A percentile compares a stretch with the other conserved stretches of the same genome.
Evolutionary conservation across 1,140 invertebrate species (phyloP).

Genomic region (Brachionus angularis): DNA sequence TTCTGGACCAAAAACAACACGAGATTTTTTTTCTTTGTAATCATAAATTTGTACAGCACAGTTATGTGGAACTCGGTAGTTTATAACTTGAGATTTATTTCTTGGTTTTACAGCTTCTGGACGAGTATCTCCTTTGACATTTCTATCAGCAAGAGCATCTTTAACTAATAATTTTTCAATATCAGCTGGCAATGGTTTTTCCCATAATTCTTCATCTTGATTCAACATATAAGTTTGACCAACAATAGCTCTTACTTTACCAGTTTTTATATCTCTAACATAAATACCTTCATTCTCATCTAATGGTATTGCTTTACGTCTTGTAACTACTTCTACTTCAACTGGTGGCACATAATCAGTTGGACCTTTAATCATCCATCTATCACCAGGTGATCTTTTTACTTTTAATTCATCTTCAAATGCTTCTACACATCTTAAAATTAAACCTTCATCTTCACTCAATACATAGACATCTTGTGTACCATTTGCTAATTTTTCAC

Average conservation of each 20-base stretch:
- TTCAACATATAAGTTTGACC: conserved; percentile 62
- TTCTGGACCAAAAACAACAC: conserved; percentile 61
- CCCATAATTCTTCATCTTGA: conserved; percentile 62
- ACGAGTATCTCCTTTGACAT: conserved; percentile 47
- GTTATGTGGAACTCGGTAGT: conserved; percentile 62
- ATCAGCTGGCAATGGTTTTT: conserved; percentile 57
- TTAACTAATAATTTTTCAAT: conserved; percentile 51
- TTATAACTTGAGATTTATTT: conserved; percentile 51
- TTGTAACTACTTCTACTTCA: conserved; percentile 60
- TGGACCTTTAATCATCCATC: conserved; percentile 62
- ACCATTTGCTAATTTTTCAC: conserved; percentile 58
- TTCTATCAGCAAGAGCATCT: conserved; percentile 44
- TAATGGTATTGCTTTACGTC: conserved; percentile 59
- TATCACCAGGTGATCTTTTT: conserved; percentile 58
- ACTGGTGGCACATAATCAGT: conserved; percentile 61
- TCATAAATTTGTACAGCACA: conserved; percentile 63
- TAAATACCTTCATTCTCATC: conserved; percentile 64
- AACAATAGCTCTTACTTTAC: conserved; percentile 59
- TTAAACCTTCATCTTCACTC: conserved; percentile 61
- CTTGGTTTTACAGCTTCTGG: conserved; percentile 49
- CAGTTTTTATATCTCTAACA: conserved; percentile 61
- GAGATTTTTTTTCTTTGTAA: conserved; percentile 61
- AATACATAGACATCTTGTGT: conserved; percentile 61
- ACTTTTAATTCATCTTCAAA: conserved; percentile 54
- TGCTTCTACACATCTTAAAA: conserved; percentile 57